Evolutionary conservation across 2,888 invertebrate genomes (phyloP), one percentile per base, ranked within the genome.

Genomic region (Drosophila kanekoi): DNA sequence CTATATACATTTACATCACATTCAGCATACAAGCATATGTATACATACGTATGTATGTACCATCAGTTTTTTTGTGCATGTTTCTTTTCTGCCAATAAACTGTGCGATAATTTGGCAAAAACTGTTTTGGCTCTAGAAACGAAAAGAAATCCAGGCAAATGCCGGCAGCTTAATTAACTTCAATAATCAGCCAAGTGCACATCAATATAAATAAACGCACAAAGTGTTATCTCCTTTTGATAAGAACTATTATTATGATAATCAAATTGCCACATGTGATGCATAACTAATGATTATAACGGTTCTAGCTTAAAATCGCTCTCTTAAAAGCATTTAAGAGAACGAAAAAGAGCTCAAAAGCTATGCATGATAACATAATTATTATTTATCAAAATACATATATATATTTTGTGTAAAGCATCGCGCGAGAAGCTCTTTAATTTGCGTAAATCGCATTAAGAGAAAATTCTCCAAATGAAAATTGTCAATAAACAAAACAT

Each of bases 231-330:
- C n/a, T n/a, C n/a, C n/a, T n/a, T 56, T 56, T 75, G 81, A 66
- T 69, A 67, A 80, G 68, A 73, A 72, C 62, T 72, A 75, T 79
- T 75, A 78, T 74, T 84, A 77, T 86, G 77, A 80, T 66, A 61
- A 85, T 81, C 77, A 77, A 74, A 53, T 77, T 76, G 87, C 85
- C 87, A 89, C 89, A 89, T 87, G 89, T 75, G 76, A 79, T 75
- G 83, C 87, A 87, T 87, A 87, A 80, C 87, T 89, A 87, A 88
- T 87, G 77, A 83, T 78, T 71, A 81, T 78, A 78, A 81, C 78
- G 78, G 81, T 81, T 81, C 59, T 51, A 35, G 47, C 33, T 44
- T 44, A 54, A 77, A 58, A 35, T 54, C 44, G 44, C 77, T 44
- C 59, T 69, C 61, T 54, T 74, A 56, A 43, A 43, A 13, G 28